phyloP scores from a whole-genome alignment of 2,888 invertebrate genomes.

The Dione juno region DNA sequence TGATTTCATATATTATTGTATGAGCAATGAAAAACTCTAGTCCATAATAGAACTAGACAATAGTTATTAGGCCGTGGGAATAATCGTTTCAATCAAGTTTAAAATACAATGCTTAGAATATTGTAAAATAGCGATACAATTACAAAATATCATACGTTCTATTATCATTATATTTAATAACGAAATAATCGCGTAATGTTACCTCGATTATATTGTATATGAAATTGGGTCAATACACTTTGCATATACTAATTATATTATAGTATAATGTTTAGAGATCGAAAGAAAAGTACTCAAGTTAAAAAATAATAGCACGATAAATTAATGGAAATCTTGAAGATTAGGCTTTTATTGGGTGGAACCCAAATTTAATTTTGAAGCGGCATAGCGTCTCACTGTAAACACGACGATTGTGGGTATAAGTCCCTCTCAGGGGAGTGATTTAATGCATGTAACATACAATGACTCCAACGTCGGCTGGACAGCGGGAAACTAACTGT shows the following conservation, averaged over 20 bases:
- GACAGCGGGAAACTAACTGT: too few species aligned
- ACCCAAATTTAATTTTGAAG: too few species aligned
- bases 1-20: slow-evolving; percentile 34
- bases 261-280: too few species aligned
- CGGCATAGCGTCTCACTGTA: too few species aligned
- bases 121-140: slow-evolving; percentile 67
- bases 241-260: not conserved
- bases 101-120: slow-evolving; percentile 67
- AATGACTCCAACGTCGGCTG: too few species aligned
- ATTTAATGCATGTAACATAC: too few species aligned
- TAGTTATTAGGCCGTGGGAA: slow-evolving; percentile 72
- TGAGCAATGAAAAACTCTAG: slow-evolving; percentile 33
- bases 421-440: too few species aligned
- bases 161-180: slow-evolving; percentile 10
- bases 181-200: not conserved
- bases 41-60: slow-evolving; percentile 47
- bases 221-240: not conserved
- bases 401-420: too few species aligned
- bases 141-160: slow-evolving; percentile 40
- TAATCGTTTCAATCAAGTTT: slow-evolving; percentile 59
- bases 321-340: too few species aligned
- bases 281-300: too few species aligned
- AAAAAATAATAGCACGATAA: too few species aligned
- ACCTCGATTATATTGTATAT: not conserved
- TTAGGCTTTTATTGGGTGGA: too few species aligned